Conservation (phyloP, 2,113 vertebrate species). For the Limnothrissa miodon region DNA sequence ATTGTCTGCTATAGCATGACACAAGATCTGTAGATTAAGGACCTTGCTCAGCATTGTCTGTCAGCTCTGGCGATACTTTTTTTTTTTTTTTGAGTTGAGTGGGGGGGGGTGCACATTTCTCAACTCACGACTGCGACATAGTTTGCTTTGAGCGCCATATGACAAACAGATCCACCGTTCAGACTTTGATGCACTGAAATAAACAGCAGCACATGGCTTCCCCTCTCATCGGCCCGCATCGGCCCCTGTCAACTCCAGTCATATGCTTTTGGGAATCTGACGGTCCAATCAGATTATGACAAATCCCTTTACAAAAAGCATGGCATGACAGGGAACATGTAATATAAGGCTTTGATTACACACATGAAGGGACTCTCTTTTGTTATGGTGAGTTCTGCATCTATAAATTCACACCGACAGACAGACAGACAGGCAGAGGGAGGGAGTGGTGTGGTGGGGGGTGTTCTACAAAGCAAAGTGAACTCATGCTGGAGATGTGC, state of each 20-base stretch:
- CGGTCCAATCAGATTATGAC: background rate
- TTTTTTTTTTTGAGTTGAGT: no score
- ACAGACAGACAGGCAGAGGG: background rate
- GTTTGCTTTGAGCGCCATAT: background rate
- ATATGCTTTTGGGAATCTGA: constrained; percentile 4
- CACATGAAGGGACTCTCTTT: constrained; percentile 41
- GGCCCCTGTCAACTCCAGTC: background rate
- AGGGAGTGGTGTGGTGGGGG: no score
- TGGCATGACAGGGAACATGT: constrained; percentile 12
- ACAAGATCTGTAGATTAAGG: background rate
- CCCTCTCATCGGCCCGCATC: background rate
- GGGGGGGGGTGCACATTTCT: background rate
- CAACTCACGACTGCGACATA: background rate
- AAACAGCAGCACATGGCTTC: background rate
- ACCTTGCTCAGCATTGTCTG: background rate
- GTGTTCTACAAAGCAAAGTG: background rate
- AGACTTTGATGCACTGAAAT: background rate
- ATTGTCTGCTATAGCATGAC: background rate
- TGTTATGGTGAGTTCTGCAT: constrained; percentile 33
- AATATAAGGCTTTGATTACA: background rate
- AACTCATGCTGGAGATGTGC: background rate
- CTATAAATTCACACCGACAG: constrained; percentile 54
- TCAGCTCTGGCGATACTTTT: background rate
- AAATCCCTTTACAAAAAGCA: constrained; percentile 7
- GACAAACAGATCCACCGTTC: background rate